phyloP scores from a whole-genome alignment of 2,113 vertebrate genomes.

The Scomber colias region DNA sequence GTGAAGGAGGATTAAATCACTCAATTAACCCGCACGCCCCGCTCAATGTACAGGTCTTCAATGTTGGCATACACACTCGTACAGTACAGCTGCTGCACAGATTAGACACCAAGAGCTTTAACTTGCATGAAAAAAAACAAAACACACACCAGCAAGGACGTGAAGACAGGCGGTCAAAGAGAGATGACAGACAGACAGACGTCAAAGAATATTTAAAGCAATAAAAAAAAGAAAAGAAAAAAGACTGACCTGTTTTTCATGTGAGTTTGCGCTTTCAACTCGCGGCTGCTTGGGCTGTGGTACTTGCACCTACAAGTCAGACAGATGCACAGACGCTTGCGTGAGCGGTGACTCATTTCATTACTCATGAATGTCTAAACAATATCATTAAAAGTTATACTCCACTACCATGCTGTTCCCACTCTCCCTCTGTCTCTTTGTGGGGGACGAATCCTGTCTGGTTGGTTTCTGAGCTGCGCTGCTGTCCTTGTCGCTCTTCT shows the following conservation, averaged over 20 bases:
- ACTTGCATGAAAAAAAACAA: neutral
- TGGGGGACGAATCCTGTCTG: conserved; percentile 36
- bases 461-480: conserved; percentile 21
- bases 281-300: conserved; percentile 47
- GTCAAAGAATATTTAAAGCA: neutral
- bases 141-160: neutral
- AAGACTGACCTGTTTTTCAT: conserved; percentile 51
- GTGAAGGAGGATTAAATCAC: conserved; percentile 74
- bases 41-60: conserved; percentile 28
- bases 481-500: conserved; percentile 10
- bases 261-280: conserved; percentile 26
- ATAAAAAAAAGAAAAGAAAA: neutral
- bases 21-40: conserved; percentile 62
- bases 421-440: conserved; percentile 48
- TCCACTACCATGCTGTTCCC: conserved; percentile 58
- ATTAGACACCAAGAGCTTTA: conserved; percentile 13
- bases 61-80: conserved; percentile 31
- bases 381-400: neutral
- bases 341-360: neutral
- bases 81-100: conserved; percentile 18
- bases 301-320: conserved; percentile 54
- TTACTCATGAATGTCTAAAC: neutral
- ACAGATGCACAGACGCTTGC: neutral
- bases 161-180: neutral
- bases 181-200: neutral